Percentiles rank a stretch among this genome's conserved stretches.
phyloP scores from a whole-genome alignment of 2,113 vertebrate species.

The Sander lucioperca region DNA sequence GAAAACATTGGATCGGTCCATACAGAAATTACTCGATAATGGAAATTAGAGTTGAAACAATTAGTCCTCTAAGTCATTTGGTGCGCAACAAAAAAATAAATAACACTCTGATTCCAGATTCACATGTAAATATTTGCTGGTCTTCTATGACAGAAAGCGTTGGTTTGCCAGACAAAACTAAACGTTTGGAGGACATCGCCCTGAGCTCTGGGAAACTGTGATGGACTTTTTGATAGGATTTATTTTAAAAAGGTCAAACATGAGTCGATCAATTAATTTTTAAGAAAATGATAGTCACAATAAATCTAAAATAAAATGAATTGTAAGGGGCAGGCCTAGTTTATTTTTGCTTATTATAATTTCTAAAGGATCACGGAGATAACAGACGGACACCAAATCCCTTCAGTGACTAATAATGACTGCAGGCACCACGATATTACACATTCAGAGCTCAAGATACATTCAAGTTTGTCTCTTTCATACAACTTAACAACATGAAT shows the following conservation, averaged over 20 bases:
- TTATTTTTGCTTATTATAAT: background rate
- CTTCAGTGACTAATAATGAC: background rate
- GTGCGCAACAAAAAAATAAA: no score
- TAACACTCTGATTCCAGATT: background rate
- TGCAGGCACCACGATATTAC: background rate
- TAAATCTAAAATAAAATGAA: background rate
- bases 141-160: background rate
- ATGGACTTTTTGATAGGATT: background rate
- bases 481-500: background rate
- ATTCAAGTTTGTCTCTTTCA: background rate
- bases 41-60: background rate
- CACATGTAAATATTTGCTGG: background rate
- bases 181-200: background rate
- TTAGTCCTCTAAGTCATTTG: background rate
- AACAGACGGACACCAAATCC: background rate
- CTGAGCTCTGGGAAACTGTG: background rate
- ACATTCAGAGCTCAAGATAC: background rate
- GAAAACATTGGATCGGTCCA: background rate
- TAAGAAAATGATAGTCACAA: background rate
- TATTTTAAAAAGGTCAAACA: no score
- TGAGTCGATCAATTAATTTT: no score
- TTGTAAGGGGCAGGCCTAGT: no score
- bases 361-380: background rate
- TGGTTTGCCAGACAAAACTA: background rate
- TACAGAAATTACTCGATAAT: background rate